Evolutionary conservation across 2,113 vertebrate genomes (phyloP), one percentile per base, ranked within the genome.

Genomic region (Labeo rohita): DNA sequence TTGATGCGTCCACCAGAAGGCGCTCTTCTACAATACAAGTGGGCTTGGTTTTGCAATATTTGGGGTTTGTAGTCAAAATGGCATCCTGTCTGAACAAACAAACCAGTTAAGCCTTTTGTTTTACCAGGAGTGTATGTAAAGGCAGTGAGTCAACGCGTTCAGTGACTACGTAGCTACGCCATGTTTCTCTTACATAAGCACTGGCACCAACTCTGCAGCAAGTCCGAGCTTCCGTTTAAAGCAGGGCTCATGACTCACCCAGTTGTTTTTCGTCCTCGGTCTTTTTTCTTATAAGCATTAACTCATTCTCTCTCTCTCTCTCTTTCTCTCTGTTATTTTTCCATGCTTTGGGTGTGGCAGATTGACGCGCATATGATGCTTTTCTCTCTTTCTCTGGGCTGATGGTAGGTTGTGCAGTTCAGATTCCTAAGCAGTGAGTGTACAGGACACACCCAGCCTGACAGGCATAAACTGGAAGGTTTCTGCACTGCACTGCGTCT

Each of bases 401-500:
- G 84, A 56, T 89, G 75, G 81, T 86, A 66, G 76, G 80, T 88
- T 91, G 77, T 86, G 88, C 65, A 76, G 88, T 81, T 63, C 85
- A 90, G 91, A 95, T 95, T 95, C 95, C 94, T 92, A 36, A 93
- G 93, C 81, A 89, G 87, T 95, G 94, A 95, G 80, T 94, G 66
- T 91, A 39, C 49, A 74, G 66, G 93, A 85, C 94, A 93, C 94
- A 89, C 94, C 95, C 94, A 87, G 68, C 91, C 89, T 87, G 84
- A 88, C 78, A 70, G 65, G 13, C 61, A 63, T 84, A 47, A 23
- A 75, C 54, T 54, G 70, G 65, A 18, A 66, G 4, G 34, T 11
- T 47, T 80, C 13, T 16, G 18, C 34, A 28, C 52, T 73, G 28
- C 10, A 34, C 15, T 59, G 43, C 13, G 8, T 61, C n/a, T 47